Conservation (phyloP, 2,113 vertebrate genomes). For the Lathamus discolor region DNA sequence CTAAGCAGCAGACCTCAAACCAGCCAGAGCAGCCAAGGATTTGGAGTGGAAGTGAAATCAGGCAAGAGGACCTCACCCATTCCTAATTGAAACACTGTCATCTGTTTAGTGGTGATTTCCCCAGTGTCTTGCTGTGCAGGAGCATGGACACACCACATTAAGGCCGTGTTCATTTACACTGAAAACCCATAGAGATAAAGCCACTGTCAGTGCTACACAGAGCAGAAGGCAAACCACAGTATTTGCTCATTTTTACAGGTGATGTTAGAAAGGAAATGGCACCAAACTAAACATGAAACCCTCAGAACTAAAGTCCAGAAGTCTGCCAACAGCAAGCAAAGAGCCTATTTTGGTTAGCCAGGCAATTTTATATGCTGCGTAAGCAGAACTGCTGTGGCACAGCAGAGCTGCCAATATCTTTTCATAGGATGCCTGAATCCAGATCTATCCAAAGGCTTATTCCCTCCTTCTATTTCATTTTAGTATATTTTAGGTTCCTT, state of each 20-base stretch:
- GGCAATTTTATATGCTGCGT: neutral
- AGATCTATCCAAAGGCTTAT: neutral
- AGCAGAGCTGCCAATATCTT: neutral
- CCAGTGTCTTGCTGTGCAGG: neutral
- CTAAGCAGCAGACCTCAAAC: neutral
- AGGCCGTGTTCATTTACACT: neutral
- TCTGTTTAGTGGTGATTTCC: constrained; percentile 20
- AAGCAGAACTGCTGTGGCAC: neutral
- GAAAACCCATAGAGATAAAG: neutral
- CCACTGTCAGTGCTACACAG: neutral
- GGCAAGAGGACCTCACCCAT: neutral
- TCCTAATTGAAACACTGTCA: neutral
- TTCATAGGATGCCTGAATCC: neutral
- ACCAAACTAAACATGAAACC: neutral
- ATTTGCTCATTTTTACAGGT: neutral
- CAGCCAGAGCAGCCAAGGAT: neutral
- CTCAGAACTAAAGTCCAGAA: neutral
- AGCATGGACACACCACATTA: neutral
- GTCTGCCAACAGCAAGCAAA: neutral
- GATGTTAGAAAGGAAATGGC: neutral
- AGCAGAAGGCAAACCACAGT: neutral
- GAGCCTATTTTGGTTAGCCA: neutral
- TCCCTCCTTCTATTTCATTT: neutral
- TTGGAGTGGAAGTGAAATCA: neutral
- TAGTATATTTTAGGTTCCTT: neutral